Base-by-base conservation (phyloP, 2,888 invertebrate genomes). In the Liodrosophila aerea region DNA sequence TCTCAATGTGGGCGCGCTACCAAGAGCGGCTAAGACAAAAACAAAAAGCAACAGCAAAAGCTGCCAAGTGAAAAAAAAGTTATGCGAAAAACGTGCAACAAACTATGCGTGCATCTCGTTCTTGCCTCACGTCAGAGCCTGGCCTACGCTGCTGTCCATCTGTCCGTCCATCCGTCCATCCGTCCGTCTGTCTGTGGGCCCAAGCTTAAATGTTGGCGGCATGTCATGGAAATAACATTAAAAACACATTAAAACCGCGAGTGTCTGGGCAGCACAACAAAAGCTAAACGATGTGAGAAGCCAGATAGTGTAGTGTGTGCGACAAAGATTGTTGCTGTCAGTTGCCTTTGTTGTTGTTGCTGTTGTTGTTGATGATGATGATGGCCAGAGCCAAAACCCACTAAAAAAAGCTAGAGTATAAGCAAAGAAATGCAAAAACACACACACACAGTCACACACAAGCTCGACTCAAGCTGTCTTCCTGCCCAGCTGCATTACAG, bases 231-330 rank as follows among this genome's bases (percentile, higher is more conserved):
- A 83, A 86, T 86, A 83, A 83, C 83, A 83, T 83, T 83, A 83
- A 83, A 83, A 83, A 83, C 83, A 86, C 83, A 83, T 83, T 83
- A 83, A 86, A 81, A 85, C 73, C 82, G 83, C 78, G 72, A 84
- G 78, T 85, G 81, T 80, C 76, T 81, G 76, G 67, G 71, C 82
- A 70, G 64, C 69, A 66, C 60, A 73, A 73, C 73, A 76, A 81
- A 76, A 73, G 81, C 82, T 64, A 78, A 85, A 76, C 86, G 85
- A 85, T 85, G 85, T 86, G 85, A 86, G 82, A 75, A 76, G 69
- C 62, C 66, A 72, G 68, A 76, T 72, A 80, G 64, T 65, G 39
- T 39, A 16, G 18, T 51, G 51, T 57, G 57, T 66, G 73, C 70
- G 69, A 70, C 69, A 70, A 70, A 70, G 69, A 72, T 72, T 69